phyloP scores from a whole-genome alignment of 2,888 invertebrate species.

The Allophyes oxyacanthae region DNA sequence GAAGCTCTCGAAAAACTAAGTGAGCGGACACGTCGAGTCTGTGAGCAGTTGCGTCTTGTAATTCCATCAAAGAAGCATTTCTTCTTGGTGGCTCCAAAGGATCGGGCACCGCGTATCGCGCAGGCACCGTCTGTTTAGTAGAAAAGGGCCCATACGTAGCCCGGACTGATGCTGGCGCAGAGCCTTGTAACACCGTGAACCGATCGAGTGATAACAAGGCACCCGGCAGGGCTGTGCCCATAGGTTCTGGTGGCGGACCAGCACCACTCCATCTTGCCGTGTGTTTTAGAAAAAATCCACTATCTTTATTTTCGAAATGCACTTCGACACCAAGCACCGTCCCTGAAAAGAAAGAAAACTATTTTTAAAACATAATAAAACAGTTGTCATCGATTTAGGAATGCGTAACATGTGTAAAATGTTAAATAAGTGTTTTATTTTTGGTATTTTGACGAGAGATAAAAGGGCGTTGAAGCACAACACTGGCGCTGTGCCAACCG shows the following conservation, averaged over 20 bases:
- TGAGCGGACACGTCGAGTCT: constrained; percentile 97
- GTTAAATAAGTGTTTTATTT: constrained; percentile 79
- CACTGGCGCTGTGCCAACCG: constrained; percentile 79
- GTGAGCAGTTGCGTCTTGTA: constrained; percentile 92
- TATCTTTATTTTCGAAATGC: constrained; percentile 97
- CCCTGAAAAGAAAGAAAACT: constrained; percentile 88
- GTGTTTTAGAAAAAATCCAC: constrained; percentile 96
- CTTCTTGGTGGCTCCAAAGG: constrained; percentile 91
- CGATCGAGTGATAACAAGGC: constrained; percentile 95
- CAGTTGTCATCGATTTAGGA: constrained; percentile 59
- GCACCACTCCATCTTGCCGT: constrained; percentile 92
- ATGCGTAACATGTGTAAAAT: constrained; percentile 73
- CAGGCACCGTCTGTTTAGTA: constrained; percentile 98
- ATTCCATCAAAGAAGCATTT: constrained; percentile 89
- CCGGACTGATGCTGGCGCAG: constrained; percentile 96
- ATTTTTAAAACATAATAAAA: constrained; percentile 61
- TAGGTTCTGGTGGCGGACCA: constrained; percentile 82
- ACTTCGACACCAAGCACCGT: constrained; percentile 94
- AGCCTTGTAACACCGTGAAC: constrained; percentile 97
- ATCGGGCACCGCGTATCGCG: constrained; percentile 96
- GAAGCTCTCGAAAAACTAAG: constrained; percentile 95
- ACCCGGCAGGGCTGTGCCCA: constrained; percentile 88
- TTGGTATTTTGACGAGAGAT: constrained; percentile 72
- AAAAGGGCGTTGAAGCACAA: constrained; percentile 77
- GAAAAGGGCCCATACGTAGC: constrained; percentile 98